Evolutionary conservation across 2,888 invertebrate genomes (phyloP), one percentile per base, ranked within the genome.

Genomic region (Parapristionchus giblindavisi): DNA sequence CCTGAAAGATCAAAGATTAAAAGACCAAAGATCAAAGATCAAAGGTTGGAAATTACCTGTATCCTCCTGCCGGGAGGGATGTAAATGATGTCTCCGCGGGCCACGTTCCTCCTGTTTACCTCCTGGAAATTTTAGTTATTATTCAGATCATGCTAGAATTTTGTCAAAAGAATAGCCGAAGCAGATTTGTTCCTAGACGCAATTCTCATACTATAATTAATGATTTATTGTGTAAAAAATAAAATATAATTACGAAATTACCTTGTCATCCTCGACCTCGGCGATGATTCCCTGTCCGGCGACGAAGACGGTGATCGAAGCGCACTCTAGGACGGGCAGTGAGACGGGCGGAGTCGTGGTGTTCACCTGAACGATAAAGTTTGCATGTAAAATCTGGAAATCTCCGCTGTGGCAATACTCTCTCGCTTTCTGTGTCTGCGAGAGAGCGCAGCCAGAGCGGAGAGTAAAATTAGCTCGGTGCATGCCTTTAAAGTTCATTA

Each of bases 61-160:
- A 83, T 70, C 11, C 75, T 75, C 40, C 77, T 75, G 40, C 79
- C 79, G 27, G 85, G 80, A 32, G 84, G 82, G 77, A 86, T 84
- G 76, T 84, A 86, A 76, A 83, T 83, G 60, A 86, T 85, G 77
- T 84, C 84, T 58, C 86, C 86, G 52, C 85, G 76, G 38, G 78
- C 76, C 36, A 81, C 79, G 66, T 52, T 51, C 29, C 58, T 58
- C 48, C 75, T 51, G 48, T 66, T 70, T 34, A 63, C 60, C 36
- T 72, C 72, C 72, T 72, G 72, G 48, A 43, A 2, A 2, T 6
- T 21, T 32, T 32, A 29, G 8, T 60, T 34, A 27, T 27, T n/a
- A n/a, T 4, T 52, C 14, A 14, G 2, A 58, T 17, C 21, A 60
- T 60, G 17, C 6, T 43, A 17, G 11, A 17, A 43, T 43, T n/a